Base-by-base conservation (phyloP, 2,888 invertebrate genomes). In the Sminthurides aquaticus region DNA sequence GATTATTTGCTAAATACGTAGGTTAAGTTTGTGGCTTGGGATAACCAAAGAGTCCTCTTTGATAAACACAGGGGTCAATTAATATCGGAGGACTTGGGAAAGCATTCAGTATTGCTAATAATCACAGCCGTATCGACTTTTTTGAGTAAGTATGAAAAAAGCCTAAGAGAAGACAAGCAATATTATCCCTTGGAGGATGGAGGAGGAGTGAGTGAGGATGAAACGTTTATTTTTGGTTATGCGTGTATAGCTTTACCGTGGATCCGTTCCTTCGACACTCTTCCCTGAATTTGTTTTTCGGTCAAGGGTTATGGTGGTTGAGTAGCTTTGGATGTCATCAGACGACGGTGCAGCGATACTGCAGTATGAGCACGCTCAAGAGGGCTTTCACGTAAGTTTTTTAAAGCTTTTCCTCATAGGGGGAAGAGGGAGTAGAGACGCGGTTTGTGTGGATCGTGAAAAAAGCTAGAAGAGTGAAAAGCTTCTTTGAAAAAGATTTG, bases 11-110 rank as follows among this genome's bases (percentile, higher is more conserved):
- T n/a, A n/a, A n/a, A n/a, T n/a, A n/a, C n/a, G n/a, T n/a, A n/a
- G n/a, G n/a, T n/a, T n/a, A n/a, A n/a, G n/a, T n/a, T n/a, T n/a
- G n/a, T n/a, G n/a, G n/a, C n/a, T n/a, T n/a, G n/a, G n/a, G n/a
- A n/a, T n/a, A n/a, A n/a, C n/a, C n/a, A n/a, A 57, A 57, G 57
- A 20, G 5, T 56, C 3, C 26, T 8, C 22, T 2, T 29, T 3
- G 2, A n/a, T n/a, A n/a, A n/a, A n/a, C n/a, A n/a, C 48, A 64
- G 59, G 65, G 66, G n/a, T 54, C 55, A 22, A 71, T 76, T 1
- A 72, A 75, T 57, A 72, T 77, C 18, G 78, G 78, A 20, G 77
- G 78, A 55, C 54, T 77, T 18, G 66, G 52, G 2, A 74, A 75
- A 27, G 76, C 77, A 1, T 77, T 77, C 70, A 62, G 69, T n/a